Evolutionary conservation across 1,140 invertebrate genomes (phyloP), one percentile per base, ranked within the genome.

Genomic region (Bombus breviceps): DNA sequence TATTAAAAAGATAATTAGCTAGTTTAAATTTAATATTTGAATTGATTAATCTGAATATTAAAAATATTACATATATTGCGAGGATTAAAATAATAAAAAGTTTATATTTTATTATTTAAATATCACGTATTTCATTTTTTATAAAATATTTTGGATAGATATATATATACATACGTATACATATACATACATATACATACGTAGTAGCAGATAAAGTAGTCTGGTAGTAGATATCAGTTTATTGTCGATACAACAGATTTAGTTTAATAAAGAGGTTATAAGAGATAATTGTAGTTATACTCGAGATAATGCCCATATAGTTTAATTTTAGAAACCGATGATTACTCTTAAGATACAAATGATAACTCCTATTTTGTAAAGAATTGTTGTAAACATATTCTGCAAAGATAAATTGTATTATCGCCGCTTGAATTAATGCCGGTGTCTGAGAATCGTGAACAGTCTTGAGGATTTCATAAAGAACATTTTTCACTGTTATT

Each of bases 241-340:
- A 62, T n/a, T 62, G 59, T 25, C 10, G 10, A 13, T 62, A 66
- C 15, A 34, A 34, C 62, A 68, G 1, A 76, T 15, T 47, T 37
- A 10, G 8, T 37, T 39, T 13, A 57, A 8, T 80, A 18, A 25
- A 47, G 28, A 28, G 59, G 25, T 79, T 79, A 41, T 68, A 22
- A 25, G 5, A 62, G 62, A 43, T 43, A 79, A 74, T 47, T 53
- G 47, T n/a, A 15, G 8, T 34, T 59, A n/a, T 62, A 37, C 12
- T 62, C 39, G 3, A n/a, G 59, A 78, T 41, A 64, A 41, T 39
- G 13, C 43, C 12, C n/a, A 43, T n/a, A n/a, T 43, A 66, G 39
- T 39, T 68, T 74, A 47, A 80, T 69, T 80, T 47, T 69, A 69
- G 43, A 68, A 79, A 25, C 32, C 62, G n/a, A 64, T 47, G 39